phyloP scores from a whole-genome alignment of 2,797 vertebrate genomes.

The Sarcophilus harrisii region DNA sequence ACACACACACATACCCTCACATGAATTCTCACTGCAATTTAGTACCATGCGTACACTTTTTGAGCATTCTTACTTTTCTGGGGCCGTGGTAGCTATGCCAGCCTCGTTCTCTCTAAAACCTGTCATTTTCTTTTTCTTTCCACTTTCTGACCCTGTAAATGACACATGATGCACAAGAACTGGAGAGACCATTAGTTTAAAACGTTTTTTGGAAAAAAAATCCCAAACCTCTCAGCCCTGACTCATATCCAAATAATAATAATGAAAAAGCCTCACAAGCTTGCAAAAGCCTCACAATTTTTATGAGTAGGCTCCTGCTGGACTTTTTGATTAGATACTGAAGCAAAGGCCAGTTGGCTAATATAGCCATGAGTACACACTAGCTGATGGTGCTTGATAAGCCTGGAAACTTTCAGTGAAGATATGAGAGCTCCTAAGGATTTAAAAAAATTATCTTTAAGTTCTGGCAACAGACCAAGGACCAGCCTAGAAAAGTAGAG shows the following conservation, averaged over 20 bases:
- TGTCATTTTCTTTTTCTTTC: constrained; percentile 74
- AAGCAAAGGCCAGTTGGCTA: not conserved
- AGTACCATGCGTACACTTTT: constrained; percentile 16
- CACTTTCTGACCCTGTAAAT: constrained; percentile 74
- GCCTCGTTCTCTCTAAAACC: constrained; percentile 57
- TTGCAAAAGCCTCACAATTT: constrained; percentile 11
- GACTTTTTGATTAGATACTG: constrained; percentile 5
- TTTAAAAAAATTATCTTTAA: not conserved
- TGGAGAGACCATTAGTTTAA: constrained; percentile 70
- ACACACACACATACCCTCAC: not conserved
- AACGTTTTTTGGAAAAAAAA: constrained; percentile 42
- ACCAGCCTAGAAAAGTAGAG: not conserved
- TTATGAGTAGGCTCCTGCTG: constrained; percentile 2
- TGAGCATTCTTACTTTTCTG: constrained; percentile 47
- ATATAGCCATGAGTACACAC: not conserved
- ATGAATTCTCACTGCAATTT: not conserved
- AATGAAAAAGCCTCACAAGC: constrained; percentile 9
- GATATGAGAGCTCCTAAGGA: not conserved
- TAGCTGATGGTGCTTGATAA: not conserved
- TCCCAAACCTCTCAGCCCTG: constrained; percentile 42
- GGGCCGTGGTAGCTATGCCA: constrained; percentile 60
- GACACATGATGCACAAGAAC: constrained; percentile 68
- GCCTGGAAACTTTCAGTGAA: not conserved
- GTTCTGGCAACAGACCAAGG: not conserved
- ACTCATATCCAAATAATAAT: constrained; percentile 45